Conservation (phyloP, 2,888 invertebrate species). For the Camponotus fellah region DNA sequence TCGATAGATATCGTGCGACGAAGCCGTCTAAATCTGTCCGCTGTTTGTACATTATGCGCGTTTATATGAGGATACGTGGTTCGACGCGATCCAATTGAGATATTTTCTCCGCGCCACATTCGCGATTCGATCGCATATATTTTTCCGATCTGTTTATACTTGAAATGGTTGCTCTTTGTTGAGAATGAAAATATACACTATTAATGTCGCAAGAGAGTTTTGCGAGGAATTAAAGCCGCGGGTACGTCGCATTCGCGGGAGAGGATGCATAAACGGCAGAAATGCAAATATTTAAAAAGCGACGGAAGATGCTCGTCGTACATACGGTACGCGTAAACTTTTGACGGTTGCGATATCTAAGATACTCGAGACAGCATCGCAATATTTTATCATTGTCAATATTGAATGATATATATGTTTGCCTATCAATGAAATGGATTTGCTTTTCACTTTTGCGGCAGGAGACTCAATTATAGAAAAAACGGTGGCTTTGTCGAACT, state of each 20-base stretch:
- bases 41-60: conserved; percentile 50
- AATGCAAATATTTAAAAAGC: conserved; percentile 38
- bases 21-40: conserved; percentile 46
- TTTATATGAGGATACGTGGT: background rate
- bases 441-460: conserved; percentile 22
- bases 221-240: conserved; percentile 22
- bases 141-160: conserved; percentile 34
- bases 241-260: background rate
- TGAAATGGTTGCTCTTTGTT: conserved; percentile 9
- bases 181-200: conserved; percentile 28
- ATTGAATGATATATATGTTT: conserved; percentile 30
- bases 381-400: conserved; percentile 46
- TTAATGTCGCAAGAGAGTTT: conserved; percentile 33
- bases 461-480: background rate
- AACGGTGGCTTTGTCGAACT: background rate
- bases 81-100: conserved; percentile 4
- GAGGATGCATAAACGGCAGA: conserved; percentile 6
- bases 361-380: conserved; percentile 15
- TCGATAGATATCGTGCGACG: conserved; percentile 48
- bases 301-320: background rate
- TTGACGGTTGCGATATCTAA: conserved; percentile 30
- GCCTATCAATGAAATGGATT: conserved; percentile 20
- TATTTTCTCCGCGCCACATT: conserved; percentile 10
- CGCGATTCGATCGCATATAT: conserved; percentile 1
- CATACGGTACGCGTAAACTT: conserved; percentile 5